Conservation (phyloP, 1,140 invertebrate species). For the Hestina assimilis region DNA sequence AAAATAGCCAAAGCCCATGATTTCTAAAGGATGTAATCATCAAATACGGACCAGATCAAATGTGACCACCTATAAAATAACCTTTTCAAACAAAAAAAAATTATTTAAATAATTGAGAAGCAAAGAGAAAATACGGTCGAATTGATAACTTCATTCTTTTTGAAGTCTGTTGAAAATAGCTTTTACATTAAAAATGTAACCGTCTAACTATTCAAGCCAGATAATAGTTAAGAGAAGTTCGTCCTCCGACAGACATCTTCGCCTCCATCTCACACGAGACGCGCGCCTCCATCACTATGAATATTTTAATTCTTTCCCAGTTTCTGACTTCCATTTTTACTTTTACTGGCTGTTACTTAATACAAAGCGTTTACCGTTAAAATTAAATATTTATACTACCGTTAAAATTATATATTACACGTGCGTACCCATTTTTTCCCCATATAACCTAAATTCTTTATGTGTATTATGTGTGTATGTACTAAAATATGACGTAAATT, state of each 20-base stretch:
- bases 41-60: no score
- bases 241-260: background rate
- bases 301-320: conserved; percentile 20
- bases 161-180: background rate
- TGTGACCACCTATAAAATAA: no score
- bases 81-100: no score
- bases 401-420: no score
- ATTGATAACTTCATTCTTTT: background rate
- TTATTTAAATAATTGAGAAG: no score
- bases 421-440: background rate
- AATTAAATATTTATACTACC: conserved; percentile 19
- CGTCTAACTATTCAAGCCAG: no score
- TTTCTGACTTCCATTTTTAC: conserved; percentile 2
- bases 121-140: no score
- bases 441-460: no score
- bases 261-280: background rate
- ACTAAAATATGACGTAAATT: no score
- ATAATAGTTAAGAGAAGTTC: conserved; percentile 3
- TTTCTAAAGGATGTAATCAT: no score
- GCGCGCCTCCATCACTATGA: conserved; percentile 8
- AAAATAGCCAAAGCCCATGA: no score
- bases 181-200: background rate
- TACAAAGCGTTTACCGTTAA: conserved; percentile 17
- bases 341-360: conserved; percentile 15
- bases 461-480: no score